phyloP scores from a whole-genome alignment of 2,888 invertebrate genomes.

The Toxonevra muliebris region DNA sequence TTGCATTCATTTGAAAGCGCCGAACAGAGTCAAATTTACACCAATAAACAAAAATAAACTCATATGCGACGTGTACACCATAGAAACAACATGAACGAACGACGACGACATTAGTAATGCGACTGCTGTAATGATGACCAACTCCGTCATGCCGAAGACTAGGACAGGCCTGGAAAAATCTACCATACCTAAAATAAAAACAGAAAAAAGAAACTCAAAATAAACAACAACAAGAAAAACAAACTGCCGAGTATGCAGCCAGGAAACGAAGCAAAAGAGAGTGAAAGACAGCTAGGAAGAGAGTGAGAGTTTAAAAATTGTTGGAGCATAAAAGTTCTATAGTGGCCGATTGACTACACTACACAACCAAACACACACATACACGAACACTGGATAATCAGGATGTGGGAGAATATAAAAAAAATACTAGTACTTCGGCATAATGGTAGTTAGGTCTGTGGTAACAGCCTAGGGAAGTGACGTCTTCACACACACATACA shows the following conservation, averaged over 20 bases:
- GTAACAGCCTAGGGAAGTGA: constrained; percentile 7
- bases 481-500: constrained; percentile 3
- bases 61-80: constrained; percentile 8
- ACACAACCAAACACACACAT: background rate
- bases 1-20: no score
- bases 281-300: background rate
- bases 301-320: constrained; percentile 4
- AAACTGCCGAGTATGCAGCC: background rate
- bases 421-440: background rate
- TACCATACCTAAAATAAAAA: constrained; percentile 36
- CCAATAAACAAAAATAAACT: background rate
- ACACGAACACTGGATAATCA: constrained; percentile 10
- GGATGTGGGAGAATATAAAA: constrained; percentile 18
- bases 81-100: constrained; percentile 54
- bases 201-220: constrained; percentile 19
- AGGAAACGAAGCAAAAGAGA: constrained; percentile 37
- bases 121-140: constrained; percentile 48
- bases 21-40: background rate
- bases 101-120: constrained; percentile 60
- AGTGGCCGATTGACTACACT: background rate
- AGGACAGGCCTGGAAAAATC: constrained; percentile 43
- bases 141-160: constrained; percentile 42
- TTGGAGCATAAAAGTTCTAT: background rate
- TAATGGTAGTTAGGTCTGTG: background rate
- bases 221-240: background rate